Conservation (phyloP, 2,888 invertebrate species). For the Apeira syringaria region DNA sequence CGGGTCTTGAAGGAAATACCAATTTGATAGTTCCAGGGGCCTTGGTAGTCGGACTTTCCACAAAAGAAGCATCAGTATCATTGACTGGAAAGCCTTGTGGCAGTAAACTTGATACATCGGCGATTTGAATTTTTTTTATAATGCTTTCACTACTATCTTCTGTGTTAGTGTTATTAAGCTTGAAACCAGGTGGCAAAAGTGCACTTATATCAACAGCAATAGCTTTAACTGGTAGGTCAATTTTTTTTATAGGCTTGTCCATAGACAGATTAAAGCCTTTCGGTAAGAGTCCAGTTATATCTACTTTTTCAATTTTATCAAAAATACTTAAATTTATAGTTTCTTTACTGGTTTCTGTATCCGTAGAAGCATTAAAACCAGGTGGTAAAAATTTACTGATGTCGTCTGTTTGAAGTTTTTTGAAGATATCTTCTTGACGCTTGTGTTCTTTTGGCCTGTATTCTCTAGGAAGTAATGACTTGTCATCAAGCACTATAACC, state of each 20-base stretch:
- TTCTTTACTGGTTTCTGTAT: constrained; percentile 47
- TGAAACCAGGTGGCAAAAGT: constrained; percentile 86
- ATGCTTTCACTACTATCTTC: constrained; percentile 37
- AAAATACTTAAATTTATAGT: constrained; percentile 53
- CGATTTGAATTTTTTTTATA: constrained; percentile 54
- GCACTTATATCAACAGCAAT: constrained; percentile 80
- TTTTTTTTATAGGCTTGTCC: constrained; percentile 48
- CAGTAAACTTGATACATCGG: constrained; percentile 84
- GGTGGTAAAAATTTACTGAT: constrained; percentile 86
- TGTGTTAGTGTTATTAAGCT: constrained; percentile 55
- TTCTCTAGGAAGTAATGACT: constrained; percentile 80
- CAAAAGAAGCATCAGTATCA: constrained; percentile 43
- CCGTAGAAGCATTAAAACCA: constrained; percentile 83
- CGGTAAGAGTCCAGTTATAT: constrained; percentile 85
- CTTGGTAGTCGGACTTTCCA: constrained; percentile 58
- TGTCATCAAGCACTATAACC: constrained; percentile 81
- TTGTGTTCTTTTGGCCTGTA: constrained; percentile 73
- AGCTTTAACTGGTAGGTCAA: constrained; percentile 48
- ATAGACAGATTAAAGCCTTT: constrained; percentile 83
- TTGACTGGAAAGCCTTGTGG: constrained; percentile 85
- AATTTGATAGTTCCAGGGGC: constrained; percentile 85
- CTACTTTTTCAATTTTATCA: constrained; percentile 59
- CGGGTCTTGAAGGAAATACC: constrained; percentile 92
- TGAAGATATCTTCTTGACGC: constrained; percentile 63
- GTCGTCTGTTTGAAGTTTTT: constrained; percentile 81